Conservation (phyloP, 1,140 invertebrate genomes). For the Philopotamus ludificatus region DNA sequence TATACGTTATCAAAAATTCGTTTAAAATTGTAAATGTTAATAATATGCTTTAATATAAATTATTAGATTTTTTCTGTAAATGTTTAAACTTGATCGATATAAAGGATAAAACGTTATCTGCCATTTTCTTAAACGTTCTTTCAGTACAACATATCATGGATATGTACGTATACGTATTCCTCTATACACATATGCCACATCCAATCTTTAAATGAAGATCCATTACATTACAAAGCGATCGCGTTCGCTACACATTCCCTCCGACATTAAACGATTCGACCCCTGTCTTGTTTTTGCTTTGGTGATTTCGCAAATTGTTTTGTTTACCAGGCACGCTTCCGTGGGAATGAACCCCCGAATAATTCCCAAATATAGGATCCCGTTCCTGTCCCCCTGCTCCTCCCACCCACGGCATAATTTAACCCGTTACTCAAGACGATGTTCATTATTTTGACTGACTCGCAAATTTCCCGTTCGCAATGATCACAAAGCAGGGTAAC, state of each 20-base stretch:
- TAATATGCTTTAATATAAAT: too few relatives aligned
- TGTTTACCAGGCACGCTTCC: constrained; percentile 14
- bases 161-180: too few relatives aligned
- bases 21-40: too few relatives aligned
- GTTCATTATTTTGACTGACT: constrained; percentile 34
- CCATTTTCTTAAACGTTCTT: too few relatives aligned
- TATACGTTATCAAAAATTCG: too few relatives aligned
- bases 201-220: neutral
- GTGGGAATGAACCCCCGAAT: neutral
- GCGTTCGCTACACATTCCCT: neutral
- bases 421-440: constrained; percentile 28
- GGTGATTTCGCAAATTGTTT: constrained; percentile 20
- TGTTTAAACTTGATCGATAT: too few relatives aligned
- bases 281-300: neutral
- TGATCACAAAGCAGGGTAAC: constrained; percentile 35
- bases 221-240: neutral
- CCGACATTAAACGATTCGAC: neutral
- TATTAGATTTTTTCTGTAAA: too few relatives aligned
- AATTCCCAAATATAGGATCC: neutral
- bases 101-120: too few relatives aligned
- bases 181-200: too few relatives aligned
- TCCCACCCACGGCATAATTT: constrained; percentile 13
- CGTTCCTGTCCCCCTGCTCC: neutral
- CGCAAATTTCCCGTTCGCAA: constrained; percentile 28
- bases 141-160: too few relatives aligned